Conservation (phyloP, 1,140 invertebrate genomes). For the Lethrus apterus region DNA sequence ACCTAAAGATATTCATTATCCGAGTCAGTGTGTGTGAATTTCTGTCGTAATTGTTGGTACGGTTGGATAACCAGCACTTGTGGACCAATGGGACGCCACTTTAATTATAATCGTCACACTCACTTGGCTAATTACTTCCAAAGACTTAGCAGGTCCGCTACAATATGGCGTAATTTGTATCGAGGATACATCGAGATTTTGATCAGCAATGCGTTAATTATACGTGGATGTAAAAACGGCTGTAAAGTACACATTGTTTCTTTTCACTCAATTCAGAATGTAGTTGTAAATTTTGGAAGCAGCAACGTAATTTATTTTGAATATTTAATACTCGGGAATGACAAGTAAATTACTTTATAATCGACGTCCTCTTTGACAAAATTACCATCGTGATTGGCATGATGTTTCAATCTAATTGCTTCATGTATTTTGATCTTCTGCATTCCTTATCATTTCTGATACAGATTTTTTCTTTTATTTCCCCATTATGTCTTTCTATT, state of each 20-base stretch:
- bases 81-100: slow-evolving; percentile 9
- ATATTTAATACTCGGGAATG: too few species aligned
- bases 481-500: too few species aligned
- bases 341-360: too few species aligned
- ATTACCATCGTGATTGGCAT: too few species aligned
- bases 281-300: too few species aligned
- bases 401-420: too few species aligned
- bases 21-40: slow-evolving; percentile 10
- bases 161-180: slow-evolving; percentile 12
- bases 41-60: slow-evolving; percentile 12
- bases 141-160: slow-evolving; percentile 5
- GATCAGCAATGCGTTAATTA: slow-evolving; percentile 4
- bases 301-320: too few species aligned
- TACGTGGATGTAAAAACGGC: too few species aligned
- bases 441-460: too few species aligned
- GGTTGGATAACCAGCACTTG: slow-evolving; percentile 4
- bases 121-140: slow-evolving; percentile 8
- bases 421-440: too few species aligned
- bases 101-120: slow-evolving; percentile 12
- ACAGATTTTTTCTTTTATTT: too few species aligned
- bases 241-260: not conserved
- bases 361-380: too few species aligned
- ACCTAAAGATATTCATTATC: slow-evolving; percentile 4
- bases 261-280: not conserved
- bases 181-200: slow-evolving; percentile 9